Conservation (phyloP, 2,797 vertebrate genomes). For the Setipinna tenuifilis region DNA sequence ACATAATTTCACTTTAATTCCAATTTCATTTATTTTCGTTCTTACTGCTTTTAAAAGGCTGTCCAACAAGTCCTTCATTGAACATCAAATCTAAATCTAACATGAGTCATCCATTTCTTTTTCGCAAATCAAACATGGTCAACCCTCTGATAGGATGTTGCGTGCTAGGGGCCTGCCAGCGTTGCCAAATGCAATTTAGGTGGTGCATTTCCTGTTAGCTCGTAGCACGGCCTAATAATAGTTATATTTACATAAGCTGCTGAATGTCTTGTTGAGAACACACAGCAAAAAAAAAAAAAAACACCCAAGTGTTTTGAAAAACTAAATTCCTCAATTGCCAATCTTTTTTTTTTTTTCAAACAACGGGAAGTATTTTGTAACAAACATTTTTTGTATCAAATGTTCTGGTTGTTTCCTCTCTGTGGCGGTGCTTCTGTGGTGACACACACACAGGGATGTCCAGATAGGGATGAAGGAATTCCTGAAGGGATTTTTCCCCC, state of each 20-base stretch:
- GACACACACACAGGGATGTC: neutral
- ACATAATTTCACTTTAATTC: neutral
- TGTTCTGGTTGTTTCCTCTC: neutral
- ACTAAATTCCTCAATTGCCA: neutral
- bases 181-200: constrained; percentile 38
- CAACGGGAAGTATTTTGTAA: neutral
- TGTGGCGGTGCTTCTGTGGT: neutral
- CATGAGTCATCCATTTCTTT: constrained; percentile 9
- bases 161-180: constrained; percentile 29
- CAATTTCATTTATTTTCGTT: neutral
- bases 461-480: neutral
- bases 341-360: neutral
- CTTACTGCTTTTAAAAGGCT: neutral
- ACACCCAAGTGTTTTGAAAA: neutral
- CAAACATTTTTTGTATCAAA: constrained; percentile 1
- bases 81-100: neutral
- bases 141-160: constrained; percentile 27
- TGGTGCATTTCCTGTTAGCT: constrained; percentile 50
- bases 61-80: neutral
- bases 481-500: neutral
- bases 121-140: neutral
- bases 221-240: constrained; percentile 43
- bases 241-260: constrained; percentile 45
- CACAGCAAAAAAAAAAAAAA: constrained; percentile 27
- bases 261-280: constrained; percentile 44